A percentile compares a stretch with the other conserved stretches of the same genome.
Conservation (phyloP, 1,140 invertebrate genomes). For the Metopolophium dirhodum region DNA sequence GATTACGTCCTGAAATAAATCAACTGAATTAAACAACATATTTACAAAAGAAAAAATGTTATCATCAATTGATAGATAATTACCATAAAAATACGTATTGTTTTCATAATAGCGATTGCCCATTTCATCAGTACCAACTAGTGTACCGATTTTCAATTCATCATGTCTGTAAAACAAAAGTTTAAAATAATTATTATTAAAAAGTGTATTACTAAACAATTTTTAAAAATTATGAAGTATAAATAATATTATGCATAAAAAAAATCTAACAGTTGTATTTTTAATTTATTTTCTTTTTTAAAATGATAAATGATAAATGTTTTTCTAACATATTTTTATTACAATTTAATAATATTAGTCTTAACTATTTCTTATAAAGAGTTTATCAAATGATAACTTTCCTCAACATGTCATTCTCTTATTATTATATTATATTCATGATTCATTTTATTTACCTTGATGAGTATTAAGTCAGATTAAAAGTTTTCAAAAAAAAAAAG, state of each 20-base stretch:
- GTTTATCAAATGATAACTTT: background rate
- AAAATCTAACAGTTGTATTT: background rate
- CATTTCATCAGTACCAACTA: slow-evolving; percentile 93
- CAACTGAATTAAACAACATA: slow-evolving; percentile 59
- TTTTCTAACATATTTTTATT: background rate
- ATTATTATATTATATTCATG: background rate
- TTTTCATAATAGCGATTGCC: slow-evolving; percentile 98
- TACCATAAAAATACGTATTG: slow-evolving; percentile 84
- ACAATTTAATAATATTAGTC: background rate
- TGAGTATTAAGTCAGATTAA: too few species aligned
- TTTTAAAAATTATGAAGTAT: slow-evolving; percentile 60
- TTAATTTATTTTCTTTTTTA: background rate
- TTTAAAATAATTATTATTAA: background rate
- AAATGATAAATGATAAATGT: background rate
- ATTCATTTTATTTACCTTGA: background rate
- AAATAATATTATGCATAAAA: background rate
- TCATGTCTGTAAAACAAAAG: slow-evolving; percentile 73
- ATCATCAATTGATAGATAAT: slow-evolving; percentile 58
- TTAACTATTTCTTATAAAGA: background rate
- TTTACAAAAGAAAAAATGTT: background rate
- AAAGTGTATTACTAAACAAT: slow-evolving; percentile 24
- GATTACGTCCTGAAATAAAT: slow-evolving; percentile 74
- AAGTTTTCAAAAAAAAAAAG: too few species aligned
- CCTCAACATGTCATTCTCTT: too few species aligned
- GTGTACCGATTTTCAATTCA: slow-evolving; percentile 81